These are phyloP conservation scores for Lepeophtheirus nordmannii DNA, from an alignment of 2,888 invertebrate genomes.

Conservation along the genomic window DNA sequence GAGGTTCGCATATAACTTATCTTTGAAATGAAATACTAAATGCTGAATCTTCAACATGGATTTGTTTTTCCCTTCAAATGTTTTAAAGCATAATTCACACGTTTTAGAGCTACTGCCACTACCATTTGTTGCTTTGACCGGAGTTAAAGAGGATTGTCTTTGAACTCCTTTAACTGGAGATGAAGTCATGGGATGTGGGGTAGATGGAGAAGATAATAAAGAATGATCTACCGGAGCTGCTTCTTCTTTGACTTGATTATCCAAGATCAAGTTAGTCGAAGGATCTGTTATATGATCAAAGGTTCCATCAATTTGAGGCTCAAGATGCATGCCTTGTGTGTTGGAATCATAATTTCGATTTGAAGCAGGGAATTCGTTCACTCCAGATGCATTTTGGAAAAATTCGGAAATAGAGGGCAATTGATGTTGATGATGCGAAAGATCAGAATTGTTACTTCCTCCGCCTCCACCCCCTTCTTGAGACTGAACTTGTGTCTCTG, in stretches of 20 bases:
- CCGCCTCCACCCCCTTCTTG: neutral
- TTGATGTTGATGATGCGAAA: neutral
- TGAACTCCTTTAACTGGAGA: conserved; percentile 5
- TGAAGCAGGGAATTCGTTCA: neutral
- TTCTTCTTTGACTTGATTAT: conserved; percentile 14
- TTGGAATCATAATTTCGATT: too few relatives aligned
- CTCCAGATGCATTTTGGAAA: neutral
- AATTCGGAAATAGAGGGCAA: conserved; percentile 9
- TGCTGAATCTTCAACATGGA: conserved; percentile 23
- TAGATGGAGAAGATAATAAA: neutral
- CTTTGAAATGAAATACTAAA: conserved; percentile 23
- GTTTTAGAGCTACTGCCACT: neutral
- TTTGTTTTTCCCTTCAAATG: conserved; percentile 23
- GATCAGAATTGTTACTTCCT: neutral
- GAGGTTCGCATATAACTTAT: conserved; percentile 10
- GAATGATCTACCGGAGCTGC: neutral
- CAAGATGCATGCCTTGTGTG: conserved; percentile 1
- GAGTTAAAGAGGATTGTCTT: neutral
- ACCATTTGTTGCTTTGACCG: neutral
- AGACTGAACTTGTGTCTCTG: neutral
- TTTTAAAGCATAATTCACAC: conserved; percentile 23
- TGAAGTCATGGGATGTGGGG: neutral
- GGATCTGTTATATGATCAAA: conserved; percentile 16
- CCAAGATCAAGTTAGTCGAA: conserved; percentile 11
- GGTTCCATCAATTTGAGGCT: conserved; percentile 24